phyloP scores from a whole-genome alignment of 2,797 vertebrate species.

The Hylomyscus alleni region DNA sequence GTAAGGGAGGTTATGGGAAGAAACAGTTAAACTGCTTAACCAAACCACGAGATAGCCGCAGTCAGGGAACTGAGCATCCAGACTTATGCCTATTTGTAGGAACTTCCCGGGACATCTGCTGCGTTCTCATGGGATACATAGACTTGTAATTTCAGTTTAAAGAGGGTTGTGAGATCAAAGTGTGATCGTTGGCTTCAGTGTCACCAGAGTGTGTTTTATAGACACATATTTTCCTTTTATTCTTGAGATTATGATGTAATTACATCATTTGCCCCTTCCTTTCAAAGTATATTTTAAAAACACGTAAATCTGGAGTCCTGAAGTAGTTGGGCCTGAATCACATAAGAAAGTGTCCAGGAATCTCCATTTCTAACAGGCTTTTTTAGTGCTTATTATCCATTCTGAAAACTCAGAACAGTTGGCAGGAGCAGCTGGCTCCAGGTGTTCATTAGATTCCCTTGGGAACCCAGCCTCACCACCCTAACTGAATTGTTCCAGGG shows the following conservation, averaged over 20 bases:
- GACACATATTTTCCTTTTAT: not conserved
- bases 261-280: not conserved
- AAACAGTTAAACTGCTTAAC: not conserved
- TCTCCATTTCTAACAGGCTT: not conserved
- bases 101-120: not conserved
- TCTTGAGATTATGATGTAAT: not conserved
- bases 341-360: not conserved
- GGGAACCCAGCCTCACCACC: not conserved
- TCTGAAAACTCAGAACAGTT: not conserved
- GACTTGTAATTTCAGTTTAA: not conserved
- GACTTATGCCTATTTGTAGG: not conserved
- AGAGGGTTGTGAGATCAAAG: not conserved
- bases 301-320: not conserved
- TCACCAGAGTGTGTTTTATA: not conserved
- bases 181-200: not conserved
- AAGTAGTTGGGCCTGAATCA: not conserved
- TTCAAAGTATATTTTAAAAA: not conserved
- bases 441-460: not conserved
- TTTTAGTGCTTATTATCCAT: not conserved
- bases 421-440: not conserved
- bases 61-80: not conserved
- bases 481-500: not conserved
- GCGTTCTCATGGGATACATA: not conserved
- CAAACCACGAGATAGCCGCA: not conserved
- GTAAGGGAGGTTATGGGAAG: not conserved